phyloP scores from a whole-genome alignment of 2,888 invertebrate genomes.

The Disparrhopalites patrizii region DNA sequence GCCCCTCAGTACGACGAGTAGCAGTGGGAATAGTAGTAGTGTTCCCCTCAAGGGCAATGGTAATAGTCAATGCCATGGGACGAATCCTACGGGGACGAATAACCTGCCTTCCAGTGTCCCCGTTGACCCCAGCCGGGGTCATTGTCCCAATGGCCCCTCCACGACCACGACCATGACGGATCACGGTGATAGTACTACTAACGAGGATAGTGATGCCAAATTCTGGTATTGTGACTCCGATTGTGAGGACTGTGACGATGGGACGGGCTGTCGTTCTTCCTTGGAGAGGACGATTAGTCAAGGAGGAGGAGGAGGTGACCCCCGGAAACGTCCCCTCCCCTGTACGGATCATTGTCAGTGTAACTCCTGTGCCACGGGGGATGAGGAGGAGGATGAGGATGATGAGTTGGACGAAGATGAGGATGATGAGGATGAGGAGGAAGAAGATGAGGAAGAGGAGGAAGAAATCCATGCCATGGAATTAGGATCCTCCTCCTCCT shows the following conservation, averaged over 20 bases:
- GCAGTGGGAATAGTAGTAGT: slow-evolving; percentile 8
- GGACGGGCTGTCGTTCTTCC: slow-evolving; percentile 15
- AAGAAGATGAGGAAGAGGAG: no score
- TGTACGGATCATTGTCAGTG: slow-evolving; percentile 45
- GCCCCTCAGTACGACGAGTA: slow-evolving; percentile 10
- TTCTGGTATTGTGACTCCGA: slow-evolving; percentile 45
- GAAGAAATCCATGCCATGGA: no score
- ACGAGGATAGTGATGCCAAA: slow-evolving; percentile 38
- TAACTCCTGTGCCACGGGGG: slow-evolving; percentile 40
- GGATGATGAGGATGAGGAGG: no score
- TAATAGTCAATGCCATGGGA: slow-evolving; percentile 19
- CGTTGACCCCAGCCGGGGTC: slow-evolving; percentile 27
- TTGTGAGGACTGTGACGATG: slow-evolving; percentile 28
- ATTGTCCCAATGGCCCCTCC: slow-evolving; percentile 13
- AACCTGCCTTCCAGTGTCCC: slow-evolving; percentile 29
- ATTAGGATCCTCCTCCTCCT: neutral
- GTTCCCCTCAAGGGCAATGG: neutral
- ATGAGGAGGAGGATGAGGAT: slow-evolving; percentile 40
- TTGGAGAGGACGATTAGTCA: slow-evolving; percentile 44
- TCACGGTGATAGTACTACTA: no score
- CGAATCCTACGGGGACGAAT: slow-evolving; percentile 8
- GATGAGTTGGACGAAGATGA: slow-evolving; percentile 9
- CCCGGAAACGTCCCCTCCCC: no score
- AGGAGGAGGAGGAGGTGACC: no score
- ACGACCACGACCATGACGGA: no score